Base-by-base conservation (phyloP, 2,888 invertebrate species). In the Nasonovia ribisnigri region DNA sequence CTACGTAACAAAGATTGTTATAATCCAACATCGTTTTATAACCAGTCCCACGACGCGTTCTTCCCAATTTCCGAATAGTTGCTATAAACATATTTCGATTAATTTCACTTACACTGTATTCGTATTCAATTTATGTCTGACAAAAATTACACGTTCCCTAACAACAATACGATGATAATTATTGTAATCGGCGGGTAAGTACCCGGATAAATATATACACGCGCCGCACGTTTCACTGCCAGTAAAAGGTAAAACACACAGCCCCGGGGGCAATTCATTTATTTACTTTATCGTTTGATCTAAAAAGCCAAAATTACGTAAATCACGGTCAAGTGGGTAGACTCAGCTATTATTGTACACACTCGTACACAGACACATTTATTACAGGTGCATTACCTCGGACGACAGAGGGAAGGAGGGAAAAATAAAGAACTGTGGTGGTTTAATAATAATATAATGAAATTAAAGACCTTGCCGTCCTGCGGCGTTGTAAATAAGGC, bases 241-340 rank as follows among this genome's bases (percentile, higher is more conserved):
- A 60, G 46, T 60, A 29, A 92, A 87, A 88, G 54, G 92, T 46
- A 88, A 92, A 88, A 92, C 88, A 92, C 67, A 88, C 51, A 92
- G 88, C 92, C 92, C 20, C 29, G 26, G 77, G 88, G 92, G 92
- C 54, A 67, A 54, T 57, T 42, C 43, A 13, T 92, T 57, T 92
- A 92, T 92, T 87, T 60, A 60, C 51, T 42, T 92, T 92, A 92
- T 92, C 92, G 88, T 42, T 54, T 26, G 88, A 88, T 88, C 51
- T 43, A 46, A 92, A 46, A 92, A 88, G 77, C 77, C 67, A 88
- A 84, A 84, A 92, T 88, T 92, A 92, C 92, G 92, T 92, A 92
- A 92, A 92, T 92, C 92, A 92, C 88, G 67, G 36, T 88, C 87
- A 92, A 92, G 87, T 67, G 77, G 51, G 29, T 51, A 92, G 42